Evolutionary conservation across 2,113 vertebrate species (phyloP), one percentile per base, ranked within the genome.

Genomic region (Lipophrys pholis): DNA sequence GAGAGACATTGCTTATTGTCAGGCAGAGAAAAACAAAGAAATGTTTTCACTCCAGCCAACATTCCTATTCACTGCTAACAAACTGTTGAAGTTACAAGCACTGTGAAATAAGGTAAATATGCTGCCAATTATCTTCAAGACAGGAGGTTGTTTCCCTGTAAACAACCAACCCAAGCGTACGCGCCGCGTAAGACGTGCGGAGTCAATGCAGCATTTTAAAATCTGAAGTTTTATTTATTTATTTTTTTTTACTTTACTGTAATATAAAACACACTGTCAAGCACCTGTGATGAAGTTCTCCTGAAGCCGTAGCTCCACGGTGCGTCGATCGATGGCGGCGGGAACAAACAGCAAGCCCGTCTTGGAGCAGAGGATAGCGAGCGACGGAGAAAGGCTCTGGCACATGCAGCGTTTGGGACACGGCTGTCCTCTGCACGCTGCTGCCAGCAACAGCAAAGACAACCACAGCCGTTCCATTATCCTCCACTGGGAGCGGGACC

Each of bases 291-390:
- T 99, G 84, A 98, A 99, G 83, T 99, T 99, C 73, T 98, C 97
- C 6, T 97, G 96, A 1, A 98, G 89, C 3, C 97, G 91, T 0
- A 98, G 94, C 74, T 99, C 97, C 0, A 97, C 97, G 0, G 97
- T 98, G 5, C 95, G 92, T 17, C 96, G 90, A 93, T 99, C 96
- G 14, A 99, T 95, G 0, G 93, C 94, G 0, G 95, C 83, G 0
- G 97, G 97, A 35, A 99, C 96, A 5, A 99, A 98, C n/a, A 99
- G 95, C 2, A 98, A 92, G 45, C 97, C 97, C 0, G 97, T 98
- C 80, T 97, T 97, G 1, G 97, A 95, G 64, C 97, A 99, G 16
- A 99, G 95, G 63, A 98, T 96, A 0, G 97, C 97, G 17, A 97
- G 94, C 58, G 97, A 98, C 0, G 97, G 95, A 0, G 96, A 95